phyloP scores from a whole-genome alignment of 2,113 vertebrate species.

The Pipa parva region DNA sequence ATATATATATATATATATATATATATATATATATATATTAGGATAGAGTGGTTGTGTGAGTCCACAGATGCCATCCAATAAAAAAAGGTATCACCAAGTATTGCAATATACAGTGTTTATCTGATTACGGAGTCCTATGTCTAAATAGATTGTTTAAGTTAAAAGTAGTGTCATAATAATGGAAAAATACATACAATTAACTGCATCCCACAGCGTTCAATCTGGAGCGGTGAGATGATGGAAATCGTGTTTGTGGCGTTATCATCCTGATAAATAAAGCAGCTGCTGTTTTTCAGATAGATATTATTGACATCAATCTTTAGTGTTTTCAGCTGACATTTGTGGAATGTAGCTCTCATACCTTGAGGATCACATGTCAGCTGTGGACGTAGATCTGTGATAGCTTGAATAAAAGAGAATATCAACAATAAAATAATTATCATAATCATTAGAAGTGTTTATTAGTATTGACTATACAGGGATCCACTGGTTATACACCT shows the following conservation, averaged over 20 bases:
- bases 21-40: too few species aligned
- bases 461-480: too few species aligned
- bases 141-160: too few species aligned
- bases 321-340: constrained; percentile 40
- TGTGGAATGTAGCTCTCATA: constrained; percentile 46
- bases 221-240: constrained; percentile 38
- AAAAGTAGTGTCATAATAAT: too few species aligned
- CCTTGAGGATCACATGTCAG: constrained; percentile 42
- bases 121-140: too few species aligned
- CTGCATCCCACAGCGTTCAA: constrained; percentile 33
- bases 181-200: constrained; percentile 34
- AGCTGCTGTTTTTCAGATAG: constrained; percentile 41
- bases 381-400: constrained; percentile 33
- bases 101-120: too few species aligned
- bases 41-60: too few species aligned
- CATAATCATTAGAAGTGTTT: too few species aligned
- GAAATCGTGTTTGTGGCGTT: constrained; percentile 34
- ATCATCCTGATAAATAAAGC: constrained; percentile 41
- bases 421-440: background rate
- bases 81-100: too few species aligned
- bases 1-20: too few species aligned
- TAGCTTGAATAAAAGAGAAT: constrained; percentile 28
- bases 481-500: too few species aligned
- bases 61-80: too few species aligned
- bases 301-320: constrained; percentile 42